Evolutionary conservation across 2,888 invertebrate species (phyloP).

Genomic region (Polietes domitor): DNA sequence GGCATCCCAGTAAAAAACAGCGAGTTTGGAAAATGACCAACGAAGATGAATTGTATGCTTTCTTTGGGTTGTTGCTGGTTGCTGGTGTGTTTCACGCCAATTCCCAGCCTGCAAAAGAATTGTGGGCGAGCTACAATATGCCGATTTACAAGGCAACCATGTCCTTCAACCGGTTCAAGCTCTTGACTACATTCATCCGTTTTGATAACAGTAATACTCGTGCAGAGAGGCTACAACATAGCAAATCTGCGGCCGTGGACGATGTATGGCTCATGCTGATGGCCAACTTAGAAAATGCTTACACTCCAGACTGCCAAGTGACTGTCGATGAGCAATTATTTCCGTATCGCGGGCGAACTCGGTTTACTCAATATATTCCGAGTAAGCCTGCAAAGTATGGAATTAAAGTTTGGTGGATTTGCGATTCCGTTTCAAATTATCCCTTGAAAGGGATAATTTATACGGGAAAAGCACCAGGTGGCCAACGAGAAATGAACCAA

Average conservation of each 20-base stretch:
- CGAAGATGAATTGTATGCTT: conserved; percentile 44
- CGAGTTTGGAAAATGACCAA: conserved; percentile 18
- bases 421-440: not conserved
- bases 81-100: conserved; percentile 48
- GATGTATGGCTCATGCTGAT: conserved; percentile 39
- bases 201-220: conserved; percentile 41
- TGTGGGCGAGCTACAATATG: conserved; percentile 45
- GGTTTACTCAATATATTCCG: conserved; percentile 26
- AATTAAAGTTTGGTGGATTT: conserved; percentile 5
- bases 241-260: conserved; percentile 47
- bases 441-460: not conserved
- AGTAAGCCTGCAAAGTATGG: not conserved
- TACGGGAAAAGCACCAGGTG: conserved; percentile 10
- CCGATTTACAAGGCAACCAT: conserved; percentile 51
- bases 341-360: conserved; percentile 29
- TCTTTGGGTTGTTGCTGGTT: conserved; percentile 51
- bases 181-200: conserved; percentile 34
- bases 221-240: conserved; percentile 17
- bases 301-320: not conserved
- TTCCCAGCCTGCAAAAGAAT: conserved; percentile 43
- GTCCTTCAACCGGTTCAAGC: conserved; percentile 46
- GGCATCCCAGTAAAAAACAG: not conserved
- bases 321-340: conserved; percentile 27
- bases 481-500: conserved; percentile 4
- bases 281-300: conserved; percentile 34